Conservation (phyloP, 2,797 vertebrate genomes). For the Liparis tanakae region DNA sequence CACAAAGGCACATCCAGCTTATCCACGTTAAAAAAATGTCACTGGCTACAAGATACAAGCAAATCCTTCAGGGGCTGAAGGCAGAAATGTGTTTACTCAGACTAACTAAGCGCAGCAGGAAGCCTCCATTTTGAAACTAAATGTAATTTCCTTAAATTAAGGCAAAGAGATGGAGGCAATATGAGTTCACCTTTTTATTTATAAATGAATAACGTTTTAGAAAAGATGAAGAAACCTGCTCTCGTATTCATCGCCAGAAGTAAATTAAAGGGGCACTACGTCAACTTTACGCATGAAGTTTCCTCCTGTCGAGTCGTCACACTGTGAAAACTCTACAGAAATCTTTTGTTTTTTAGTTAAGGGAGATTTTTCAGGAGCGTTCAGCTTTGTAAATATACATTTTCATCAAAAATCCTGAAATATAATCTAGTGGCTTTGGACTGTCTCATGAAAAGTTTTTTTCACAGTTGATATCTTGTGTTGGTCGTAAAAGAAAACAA, state of each 20-base stretch:
- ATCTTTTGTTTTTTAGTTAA: no score
- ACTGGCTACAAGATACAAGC: slow-evolving; percentile 49
- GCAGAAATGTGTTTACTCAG: slow-evolving; percentile 44
- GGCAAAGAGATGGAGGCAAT: neutral
- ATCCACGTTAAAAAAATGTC: slow-evolving; percentile 57
- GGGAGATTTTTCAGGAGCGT: no score
- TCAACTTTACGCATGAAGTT: neutral
- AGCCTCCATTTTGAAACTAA: slow-evolving; percentile 43
- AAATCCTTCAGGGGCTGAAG: slow-evolving; percentile 36
- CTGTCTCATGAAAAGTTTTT: neutral
- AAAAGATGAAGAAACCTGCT: slow-evolving; percentile 10
- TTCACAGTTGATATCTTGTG: neutral
- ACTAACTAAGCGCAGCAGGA: slow-evolving; percentile 46
- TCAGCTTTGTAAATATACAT: neutral
- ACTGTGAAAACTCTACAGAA: neutral
- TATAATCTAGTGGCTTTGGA: neutral
- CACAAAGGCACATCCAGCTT: slow-evolving; percentile 61
- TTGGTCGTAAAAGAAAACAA: neutral
- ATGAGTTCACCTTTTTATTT: slow-evolving; percentile 1
- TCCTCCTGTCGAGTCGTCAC: neutral
- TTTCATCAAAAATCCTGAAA: neutral
- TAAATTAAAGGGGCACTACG: slow-evolving; percentile 1
- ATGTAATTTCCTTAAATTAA: slow-evolving; percentile 16
- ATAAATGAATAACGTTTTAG: neutral
- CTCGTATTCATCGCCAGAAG: neutral